Evolutionary conservation across 2,113 vertebrate genomes (phyloP), one percentile per base, ranked within the genome.

Genomic region (Pelusios castaneus): DNA sequence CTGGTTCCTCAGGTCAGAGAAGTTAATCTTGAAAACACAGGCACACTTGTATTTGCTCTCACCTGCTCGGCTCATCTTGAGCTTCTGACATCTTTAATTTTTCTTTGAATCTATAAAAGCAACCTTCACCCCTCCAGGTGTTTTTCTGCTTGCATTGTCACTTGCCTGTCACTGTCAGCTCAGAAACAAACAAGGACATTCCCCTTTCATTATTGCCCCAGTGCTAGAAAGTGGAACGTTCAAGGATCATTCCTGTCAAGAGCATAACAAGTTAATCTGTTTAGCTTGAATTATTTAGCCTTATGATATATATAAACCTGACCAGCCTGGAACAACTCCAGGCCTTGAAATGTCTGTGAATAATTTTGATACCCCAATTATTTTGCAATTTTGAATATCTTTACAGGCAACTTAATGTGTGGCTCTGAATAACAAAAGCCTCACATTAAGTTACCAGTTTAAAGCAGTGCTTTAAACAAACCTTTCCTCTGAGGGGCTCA

Each of bases 241-340:
- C 41, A 34, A 83, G 97, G 97, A 96, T 95, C 47, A 2, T 92
- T 98, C 96, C 94, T 97, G 88, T 95, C 96, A 95, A 82, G 89
- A 94, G 76, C 24, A 4, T 77, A 96, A 96, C 93, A 89, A 58
- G 91, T 90, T 97, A 92, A 97, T 97, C 97, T 97, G 82, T 97
- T 96, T 93, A 96, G 90, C 85, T 91, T 89, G 70, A 97, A 95
- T 97, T 97, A 96, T 97, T 97, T 93, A 97, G 52, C 97, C 93
- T 86, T 38, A 85, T 73, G 94, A 95, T 93, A 82, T 3, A 2
- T 86, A 96, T 89, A 97, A 96, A 97, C 96, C 96, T 96, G 95
- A 93, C 96, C 87, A 52, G 80, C 85, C 87, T 49, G 93, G 91
- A n/a, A 56, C 87, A 54, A 88, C 63, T 17, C 58, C 75, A 83